phyloP scores from a whole-genome alignment of 2,797 vertebrate species.

The Heliangelus exortis region DNA sequence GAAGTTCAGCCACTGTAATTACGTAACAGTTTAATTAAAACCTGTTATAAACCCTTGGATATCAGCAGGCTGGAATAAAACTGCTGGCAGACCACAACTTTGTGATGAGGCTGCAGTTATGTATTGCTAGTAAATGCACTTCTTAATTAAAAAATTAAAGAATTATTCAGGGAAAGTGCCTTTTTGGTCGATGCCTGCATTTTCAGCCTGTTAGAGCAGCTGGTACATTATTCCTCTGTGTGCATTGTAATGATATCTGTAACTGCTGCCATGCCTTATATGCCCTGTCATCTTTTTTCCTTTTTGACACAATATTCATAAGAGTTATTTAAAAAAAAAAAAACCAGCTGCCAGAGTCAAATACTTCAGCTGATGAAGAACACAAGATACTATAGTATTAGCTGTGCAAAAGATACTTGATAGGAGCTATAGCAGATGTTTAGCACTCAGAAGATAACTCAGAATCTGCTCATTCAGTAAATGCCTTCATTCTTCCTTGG shows the following conservation, averaged over 20 bases:
- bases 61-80: not conserved
- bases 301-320: conserved; percentile 53
- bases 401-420: conserved; percentile 70
- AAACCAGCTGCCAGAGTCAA: conserved; percentile 64
- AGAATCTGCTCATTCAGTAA: conserved; percentile 76
- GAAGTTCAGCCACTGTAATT: not conserved
- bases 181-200: not conserved
- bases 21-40: not conserved
- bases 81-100: not conserved
- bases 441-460: conserved; percentile 65
- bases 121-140: not conserved
- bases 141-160: not conserved
- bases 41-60: not conserved
- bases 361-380: conserved; percentile 73
- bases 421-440: conserved; percentile 71
- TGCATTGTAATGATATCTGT: not conserved
- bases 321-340: conserved; percentile 68
- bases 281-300: conserved; percentile 52
- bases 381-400: conserved; percentile 62
- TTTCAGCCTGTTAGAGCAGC: conserved; percentile 24
- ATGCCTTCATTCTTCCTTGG: conserved; percentile 67
- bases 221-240: not conserved
- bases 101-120: not conserved
- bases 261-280: conserved; percentile 21
- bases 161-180: not conserved